Percentiles rank a stretch among this genome's conserved stretches.
Evolutionary conservation across 2,113 vertebrate genomes (phyloP).

Genomic region (Nibea coibor): DNA sequence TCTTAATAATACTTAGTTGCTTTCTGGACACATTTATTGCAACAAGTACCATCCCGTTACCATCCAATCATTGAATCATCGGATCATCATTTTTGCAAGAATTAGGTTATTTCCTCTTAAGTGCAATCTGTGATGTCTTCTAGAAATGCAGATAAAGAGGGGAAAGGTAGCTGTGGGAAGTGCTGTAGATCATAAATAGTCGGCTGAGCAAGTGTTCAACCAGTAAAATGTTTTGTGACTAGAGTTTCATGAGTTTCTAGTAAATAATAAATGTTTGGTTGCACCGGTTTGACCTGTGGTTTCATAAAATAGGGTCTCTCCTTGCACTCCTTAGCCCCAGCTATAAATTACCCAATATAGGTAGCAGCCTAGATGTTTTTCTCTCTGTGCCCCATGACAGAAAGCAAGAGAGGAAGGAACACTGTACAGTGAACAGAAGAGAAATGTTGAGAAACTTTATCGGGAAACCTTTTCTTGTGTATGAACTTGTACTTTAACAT

Average conservation of each 20-base stretch:
- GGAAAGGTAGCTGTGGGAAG: background rate
- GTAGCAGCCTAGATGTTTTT: background rate
- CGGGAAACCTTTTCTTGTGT: background rate
- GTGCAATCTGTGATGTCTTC: background rate
- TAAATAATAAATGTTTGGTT: slow-evolving; percentile 7
- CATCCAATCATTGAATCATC: background rate
- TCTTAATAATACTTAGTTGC: background rate
- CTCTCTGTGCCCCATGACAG: background rate
- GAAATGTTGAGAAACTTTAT: too few species aligned
- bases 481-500: background rate
- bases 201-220: background rate
- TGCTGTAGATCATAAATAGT: background rate
- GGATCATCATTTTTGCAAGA: background rate
- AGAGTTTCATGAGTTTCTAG: background rate
- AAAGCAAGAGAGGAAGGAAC: background rate
- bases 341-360: background rate
- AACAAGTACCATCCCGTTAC: background rate
- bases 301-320: background rate
- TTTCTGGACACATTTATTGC: background rate
- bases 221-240: background rate
- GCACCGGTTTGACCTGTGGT: background rate
- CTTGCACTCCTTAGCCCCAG: background rate
- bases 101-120: background rate
- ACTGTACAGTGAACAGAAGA: background rate
- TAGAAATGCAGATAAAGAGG: background rate